These are phyloP conservation scores for Pseudanteris insignis DNA, from an alignment of 2,888 invertebrate species.

Conservation along the genomic window DNA sequence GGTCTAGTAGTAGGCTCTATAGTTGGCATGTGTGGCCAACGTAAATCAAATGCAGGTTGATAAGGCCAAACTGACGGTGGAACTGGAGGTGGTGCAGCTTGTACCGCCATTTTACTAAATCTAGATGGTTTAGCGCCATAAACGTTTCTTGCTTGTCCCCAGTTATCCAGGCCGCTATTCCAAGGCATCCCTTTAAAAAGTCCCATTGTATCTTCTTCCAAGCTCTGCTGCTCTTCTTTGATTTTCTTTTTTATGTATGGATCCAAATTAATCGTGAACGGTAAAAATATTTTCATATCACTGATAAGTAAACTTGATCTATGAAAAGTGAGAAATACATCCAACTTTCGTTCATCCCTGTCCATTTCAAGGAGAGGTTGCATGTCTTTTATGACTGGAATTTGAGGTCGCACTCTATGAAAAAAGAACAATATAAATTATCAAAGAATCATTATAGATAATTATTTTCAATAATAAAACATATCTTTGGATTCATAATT, in stretches of 20 bases:
- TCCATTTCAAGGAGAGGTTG: conserved; percentile 91
- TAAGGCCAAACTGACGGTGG: conserved; percentile 49
- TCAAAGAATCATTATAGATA: too few relatives aligned
- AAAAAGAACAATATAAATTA: too few relatives aligned
- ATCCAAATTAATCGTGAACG: conserved; percentile 98
- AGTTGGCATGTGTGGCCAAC: conserved; percentile 62
- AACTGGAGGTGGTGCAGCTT: conserved; percentile 20
- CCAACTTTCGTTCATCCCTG: conserved; percentile 93
- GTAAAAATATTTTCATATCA: conserved; percentile 93
- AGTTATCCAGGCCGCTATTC: conserved; percentile 50
- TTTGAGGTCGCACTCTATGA: conserved; percentile 79
- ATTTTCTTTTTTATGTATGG: conserved; percentile 97
- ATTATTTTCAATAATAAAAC: neutral
- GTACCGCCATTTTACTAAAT: conserved; percentile 34
- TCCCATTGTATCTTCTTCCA: conserved; percentile 69
- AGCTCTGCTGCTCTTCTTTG: conserved; percentile 82
- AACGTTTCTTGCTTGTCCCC: conserved; percentile 44
- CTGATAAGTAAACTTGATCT: conserved; percentile 84
- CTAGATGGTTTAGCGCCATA: conserved; percentile 47
- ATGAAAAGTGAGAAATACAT: conserved; percentile 90
- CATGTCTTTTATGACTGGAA: conserved; percentile 85
- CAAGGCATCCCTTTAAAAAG: conserved; percentile 53
- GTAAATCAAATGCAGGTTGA: conserved; percentile 55
- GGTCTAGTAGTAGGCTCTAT: conserved; percentile 61
- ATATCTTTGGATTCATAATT: conserved; percentile 58